Conservation (phyloP, 2,888 invertebrate genomes). For the Drosophila demipolita region DNA sequence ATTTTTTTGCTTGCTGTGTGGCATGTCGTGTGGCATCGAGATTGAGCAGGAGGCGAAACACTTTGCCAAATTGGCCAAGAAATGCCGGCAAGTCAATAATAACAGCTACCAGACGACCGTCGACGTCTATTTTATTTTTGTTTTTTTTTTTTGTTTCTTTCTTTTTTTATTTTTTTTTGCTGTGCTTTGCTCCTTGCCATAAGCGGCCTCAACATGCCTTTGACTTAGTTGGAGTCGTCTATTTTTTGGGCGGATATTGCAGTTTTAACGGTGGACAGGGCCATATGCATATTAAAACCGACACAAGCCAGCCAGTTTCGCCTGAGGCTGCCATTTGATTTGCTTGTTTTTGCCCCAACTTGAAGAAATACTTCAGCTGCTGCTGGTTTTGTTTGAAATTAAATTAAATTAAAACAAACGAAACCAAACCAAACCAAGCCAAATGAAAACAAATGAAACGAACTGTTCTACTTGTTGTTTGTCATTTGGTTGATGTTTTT, state of each 20-base stretch:
- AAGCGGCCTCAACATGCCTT: conserved; percentile 3
- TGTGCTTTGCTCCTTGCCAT: neutral
- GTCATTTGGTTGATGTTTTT: neutral
- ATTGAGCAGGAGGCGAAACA: conserved; percentile 61
- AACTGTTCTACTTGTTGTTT: conserved; percentile 20
- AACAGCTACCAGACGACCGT: conserved; percentile 55
- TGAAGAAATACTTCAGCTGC: conserved; percentile 1
- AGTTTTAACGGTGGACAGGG: conserved; percentile 11
- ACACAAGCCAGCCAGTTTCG: conserved; percentile 1
- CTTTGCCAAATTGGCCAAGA: conserved; percentile 79
- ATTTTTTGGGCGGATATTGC: conserved; percentile 6
- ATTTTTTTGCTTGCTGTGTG: conserved; percentile 15
- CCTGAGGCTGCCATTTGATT: conserved; percentile 60
- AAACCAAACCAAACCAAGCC: conserved; percentile 40
- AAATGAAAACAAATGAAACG: conserved; percentile 48
- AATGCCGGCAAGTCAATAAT: conserved; percentile 65
- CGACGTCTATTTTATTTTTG: conserved; percentile 25
- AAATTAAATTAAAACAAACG: conserved; percentile 67
- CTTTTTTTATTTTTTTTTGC: conserved; percentile 5
- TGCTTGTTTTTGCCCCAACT: conserved; percentile 54
- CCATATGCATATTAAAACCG: conserved; percentile 11
- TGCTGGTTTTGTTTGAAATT: conserved; percentile 45
- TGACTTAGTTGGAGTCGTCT: conserved; percentile 18
- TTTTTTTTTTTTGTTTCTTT: conserved; percentile 5
- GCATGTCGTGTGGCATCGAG: conserved; percentile 49